A percentile compares a stretch with the other conserved stretches of the same genome.
Conservation (phyloP, 2,113 vertebrate species). For the Anarrhichthys ocellatus region DNA sequence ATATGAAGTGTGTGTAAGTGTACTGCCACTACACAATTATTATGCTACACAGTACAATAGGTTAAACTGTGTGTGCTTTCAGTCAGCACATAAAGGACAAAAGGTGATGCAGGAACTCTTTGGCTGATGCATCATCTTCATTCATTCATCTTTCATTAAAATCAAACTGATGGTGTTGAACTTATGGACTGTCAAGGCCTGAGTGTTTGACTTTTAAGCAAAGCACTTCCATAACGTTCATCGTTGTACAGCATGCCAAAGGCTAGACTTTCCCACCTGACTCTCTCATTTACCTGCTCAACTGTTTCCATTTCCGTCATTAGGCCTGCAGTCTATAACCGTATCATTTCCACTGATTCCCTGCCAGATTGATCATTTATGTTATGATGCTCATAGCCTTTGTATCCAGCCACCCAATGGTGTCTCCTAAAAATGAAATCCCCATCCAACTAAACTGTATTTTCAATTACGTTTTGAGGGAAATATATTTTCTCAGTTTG, state of each 20-base stretch:
- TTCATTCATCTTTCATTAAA: background rate
- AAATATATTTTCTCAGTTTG: no score
- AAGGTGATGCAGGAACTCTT: background rate
- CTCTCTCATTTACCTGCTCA: no score
- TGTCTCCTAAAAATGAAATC: no score
- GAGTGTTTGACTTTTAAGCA: background rate
- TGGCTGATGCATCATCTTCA: background rate
- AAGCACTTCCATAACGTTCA: background rate
- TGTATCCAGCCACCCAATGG: no score
- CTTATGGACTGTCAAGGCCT: background rate
- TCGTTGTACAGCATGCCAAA: background rate
- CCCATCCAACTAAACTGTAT: background rate
- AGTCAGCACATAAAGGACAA: background rate
- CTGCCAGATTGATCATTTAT: no score
- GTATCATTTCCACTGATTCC: no score
- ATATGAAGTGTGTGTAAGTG: background rate
- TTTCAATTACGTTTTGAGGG: background rate
- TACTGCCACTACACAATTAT: background rate
- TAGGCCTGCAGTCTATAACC: no score
- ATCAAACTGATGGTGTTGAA: background rate
- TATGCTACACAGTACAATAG: background rate
- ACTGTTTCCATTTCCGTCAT: no score
- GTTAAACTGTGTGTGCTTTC: background rate
- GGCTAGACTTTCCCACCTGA: no score
- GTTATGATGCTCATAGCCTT: no score